Evolutionary conservation across 1,140 invertebrate species (phyloP).

Genomic region (Pogonus chalceus): DNA sequence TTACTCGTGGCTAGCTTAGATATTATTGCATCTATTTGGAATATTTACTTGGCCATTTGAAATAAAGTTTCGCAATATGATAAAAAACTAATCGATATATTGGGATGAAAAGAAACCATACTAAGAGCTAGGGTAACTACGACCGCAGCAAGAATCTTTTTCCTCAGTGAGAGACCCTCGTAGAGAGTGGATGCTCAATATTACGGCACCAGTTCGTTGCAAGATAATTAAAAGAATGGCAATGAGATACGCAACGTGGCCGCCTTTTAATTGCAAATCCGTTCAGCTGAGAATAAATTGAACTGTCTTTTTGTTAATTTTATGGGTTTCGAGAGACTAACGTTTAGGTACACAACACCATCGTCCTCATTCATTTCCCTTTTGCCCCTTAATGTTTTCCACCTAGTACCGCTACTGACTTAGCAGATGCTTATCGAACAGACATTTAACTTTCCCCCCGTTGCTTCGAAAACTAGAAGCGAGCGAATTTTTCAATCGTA

Average conservation of each 20-base stretch:
- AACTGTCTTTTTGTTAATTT: conserved; percentile 4
- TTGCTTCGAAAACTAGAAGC: not conserved
- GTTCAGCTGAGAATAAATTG: conserved; percentile 1
- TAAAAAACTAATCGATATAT: not conserved
- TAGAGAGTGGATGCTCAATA: too few relatives aligned
- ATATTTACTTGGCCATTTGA: too few relatives aligned
- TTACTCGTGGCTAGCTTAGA: too few relatives aligned
- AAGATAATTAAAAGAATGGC: not conserved
- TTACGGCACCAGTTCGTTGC: not conserved
- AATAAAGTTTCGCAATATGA: too few relatives aligned
- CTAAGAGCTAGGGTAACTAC: too few relatives aligned
- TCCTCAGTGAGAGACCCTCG: too few relatives aligned
- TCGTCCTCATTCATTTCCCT: not conserved
- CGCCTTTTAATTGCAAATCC: not conserved
- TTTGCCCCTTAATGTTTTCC: not conserved
- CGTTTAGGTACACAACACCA: not conserved
- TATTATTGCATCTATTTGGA: too few relatives aligned
- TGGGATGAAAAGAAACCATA: too few relatives aligned
- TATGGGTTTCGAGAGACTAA: not conserved
- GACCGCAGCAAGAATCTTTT: too few relatives aligned
- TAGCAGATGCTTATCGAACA: not conserved
- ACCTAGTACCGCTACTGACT: not conserved
- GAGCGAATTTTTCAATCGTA: conserved; percentile 1
- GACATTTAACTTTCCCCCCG: not conserved
- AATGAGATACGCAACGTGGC: not conserved